Conservation (phyloP, 1,140 invertebrate genomes). For the Bradynema listronoti region DNA sequence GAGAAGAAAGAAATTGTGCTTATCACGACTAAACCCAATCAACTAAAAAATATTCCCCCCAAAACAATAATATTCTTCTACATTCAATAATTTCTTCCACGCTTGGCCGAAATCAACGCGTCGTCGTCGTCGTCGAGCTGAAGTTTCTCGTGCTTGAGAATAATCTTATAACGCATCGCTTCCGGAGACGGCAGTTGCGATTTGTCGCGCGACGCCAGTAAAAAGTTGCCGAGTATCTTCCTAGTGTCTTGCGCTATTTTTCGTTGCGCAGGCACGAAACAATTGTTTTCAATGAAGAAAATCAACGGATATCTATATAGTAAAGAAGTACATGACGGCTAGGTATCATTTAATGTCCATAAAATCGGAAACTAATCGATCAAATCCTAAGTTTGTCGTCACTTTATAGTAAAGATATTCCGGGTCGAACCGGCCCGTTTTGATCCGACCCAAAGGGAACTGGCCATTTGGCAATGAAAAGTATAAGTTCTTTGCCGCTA, state of each 20-base stretch:
- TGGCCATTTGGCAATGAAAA: too few relatives aligned
- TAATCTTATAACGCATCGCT: constrained; percentile 63
- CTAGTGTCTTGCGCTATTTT: constrained; percentile 83
- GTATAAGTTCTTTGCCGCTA: not conserved
- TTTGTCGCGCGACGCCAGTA: constrained; percentile 45
- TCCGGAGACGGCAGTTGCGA: constrained; percentile 75
- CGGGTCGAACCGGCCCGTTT: too few relatives aligned
- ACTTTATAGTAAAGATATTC: too few relatives aligned
- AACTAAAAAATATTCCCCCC: too few relatives aligned
- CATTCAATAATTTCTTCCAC: too few relatives aligned
- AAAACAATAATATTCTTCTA: too few relatives aligned
- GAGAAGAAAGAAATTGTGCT: too few relatives aligned
- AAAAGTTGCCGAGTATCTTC: constrained; percentile 75
- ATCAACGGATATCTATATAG: constrained; percentile 78
- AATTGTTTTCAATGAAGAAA: constrained; percentile 96
- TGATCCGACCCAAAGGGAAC: too few relatives aligned
- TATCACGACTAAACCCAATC: too few relatives aligned
- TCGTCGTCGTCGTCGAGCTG: constrained; percentile 47
- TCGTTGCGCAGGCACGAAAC: constrained; percentile 83
- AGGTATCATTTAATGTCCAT: not conserved
- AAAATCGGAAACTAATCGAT: constrained; percentile 4
- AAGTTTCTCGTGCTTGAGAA: constrained; percentile 60
- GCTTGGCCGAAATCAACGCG: too few relatives aligned
- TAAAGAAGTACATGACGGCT: too few relatives aligned
- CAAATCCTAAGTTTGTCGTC: not conserved